Evolutionary conservation across 2,888 invertebrate species (phyloP), one percentile per base, ranked within the genome.

Genomic region (Drosophila crucigera): DNA sequence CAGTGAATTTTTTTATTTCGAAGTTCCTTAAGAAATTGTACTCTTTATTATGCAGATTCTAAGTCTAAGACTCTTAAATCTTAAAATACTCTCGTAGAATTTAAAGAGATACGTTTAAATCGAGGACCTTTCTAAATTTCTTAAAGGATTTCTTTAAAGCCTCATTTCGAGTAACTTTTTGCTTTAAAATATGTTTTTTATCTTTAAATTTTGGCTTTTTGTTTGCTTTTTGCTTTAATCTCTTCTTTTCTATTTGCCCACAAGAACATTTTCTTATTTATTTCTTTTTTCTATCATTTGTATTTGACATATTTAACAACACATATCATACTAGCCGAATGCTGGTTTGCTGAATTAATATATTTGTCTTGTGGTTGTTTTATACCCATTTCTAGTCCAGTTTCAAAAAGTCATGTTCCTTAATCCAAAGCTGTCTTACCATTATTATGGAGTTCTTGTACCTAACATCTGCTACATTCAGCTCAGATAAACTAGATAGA

Each of bases 401-500:
- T 47, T 28, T 28, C 19, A 19, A 14, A 19, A 14, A 28, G 11
- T 25, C 10, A 25, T 37, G 35, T 25, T 54, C 3, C 25, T 14
- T 11, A n/a, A 19, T 55, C 28, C 28, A 19, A n/a, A 37, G 11
- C 25, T 7, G 35, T 55, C 25, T 37, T 25, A 37, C 19, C 25
- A 37, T 25, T 25, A 55, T 37, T 25, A 7, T 25, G 5, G 10
- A 39, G 39, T 39, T 59, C 47, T 52, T 55, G 35, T 22, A 19
- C 60, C 16, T 28, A 47, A 33, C 53, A 37, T 55, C 25, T 37
- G 19, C 35, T 7, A 19, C 28, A 19, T 66, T 55, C 14, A 55
- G 35, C 33, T 33, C 14, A 47, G 16, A 54, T 35, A 50, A 52
- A 58, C 64, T 49, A n/a, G 11, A 33, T 43, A 39, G 50, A 61